A percentile compares a stretch with the other conserved stretches of the same genome.
Evolutionary conservation across 23 tunicate species (phyloP).

Genomic region (Ascidia mentula): DNA sequence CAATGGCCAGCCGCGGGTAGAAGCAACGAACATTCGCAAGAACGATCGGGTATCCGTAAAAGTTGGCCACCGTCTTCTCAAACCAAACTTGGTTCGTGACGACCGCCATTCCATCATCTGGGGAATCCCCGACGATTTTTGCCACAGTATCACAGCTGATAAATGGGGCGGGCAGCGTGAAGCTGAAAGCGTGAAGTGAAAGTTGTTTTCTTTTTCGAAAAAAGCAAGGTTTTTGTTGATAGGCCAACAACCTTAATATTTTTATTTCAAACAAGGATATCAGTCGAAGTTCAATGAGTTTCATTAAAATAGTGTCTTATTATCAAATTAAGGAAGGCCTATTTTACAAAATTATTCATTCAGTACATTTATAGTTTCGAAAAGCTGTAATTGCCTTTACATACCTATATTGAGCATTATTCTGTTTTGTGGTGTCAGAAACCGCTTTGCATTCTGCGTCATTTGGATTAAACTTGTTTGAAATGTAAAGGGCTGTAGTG

Average conservation of each 20-base stretch:
- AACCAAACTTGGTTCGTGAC: slow-evolving; percentile 5
- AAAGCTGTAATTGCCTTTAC: too few species aligned
- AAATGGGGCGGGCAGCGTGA: not conserved
- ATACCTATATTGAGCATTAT: not conserved
- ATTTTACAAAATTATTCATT: too few species aligned
- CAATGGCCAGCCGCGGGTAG: not conserved
- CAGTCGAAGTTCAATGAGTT: too few species aligned
- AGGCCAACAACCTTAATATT: too few species aligned
- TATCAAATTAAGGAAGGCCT: too few species aligned
- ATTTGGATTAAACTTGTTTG: not conserved
- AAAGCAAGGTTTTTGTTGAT: not conserved
- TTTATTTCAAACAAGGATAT: too few species aligned
- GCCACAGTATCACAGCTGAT: not conserved
- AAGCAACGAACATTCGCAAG: not conserved
- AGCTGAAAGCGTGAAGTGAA: too few species aligned
- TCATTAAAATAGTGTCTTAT: too few species aligned
- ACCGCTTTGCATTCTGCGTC: not conserved
- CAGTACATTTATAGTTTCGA: too few species aligned
- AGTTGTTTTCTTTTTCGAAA: not conserved
- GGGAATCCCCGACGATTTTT: not conserved
- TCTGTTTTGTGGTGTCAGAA: not conserved
- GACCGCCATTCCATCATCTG: not conserved
- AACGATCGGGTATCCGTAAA: not conserved
- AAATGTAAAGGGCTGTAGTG: not conserved
- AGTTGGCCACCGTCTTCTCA: not conserved